phyloP scores from a whole-genome alignment of 1,140 invertebrate genomes.

The Polyergus mexicanus region DNA sequence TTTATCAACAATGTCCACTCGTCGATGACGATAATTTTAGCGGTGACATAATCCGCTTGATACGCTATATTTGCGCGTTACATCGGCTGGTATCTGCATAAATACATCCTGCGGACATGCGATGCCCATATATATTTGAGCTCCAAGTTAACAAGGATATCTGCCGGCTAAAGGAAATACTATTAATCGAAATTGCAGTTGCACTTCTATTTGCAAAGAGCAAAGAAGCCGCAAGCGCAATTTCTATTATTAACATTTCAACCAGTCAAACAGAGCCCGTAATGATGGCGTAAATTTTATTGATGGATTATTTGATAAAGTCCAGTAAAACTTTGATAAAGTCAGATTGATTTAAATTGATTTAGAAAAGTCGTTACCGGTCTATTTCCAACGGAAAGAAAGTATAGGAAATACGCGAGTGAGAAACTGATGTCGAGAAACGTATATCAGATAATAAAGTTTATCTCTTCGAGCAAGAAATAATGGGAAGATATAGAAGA shows the following conservation, averaged over 20 bases:
- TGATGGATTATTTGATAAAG: conserved; percentile 36
- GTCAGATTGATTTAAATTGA: conserved; percentile 12
- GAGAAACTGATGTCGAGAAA: conserved; percentile 39
- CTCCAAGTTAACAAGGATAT: conserved; percentile 46
- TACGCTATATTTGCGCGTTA: conserved; percentile 40
- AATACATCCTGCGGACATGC: conserved; percentile 39
- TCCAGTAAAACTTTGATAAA: conserved; percentile 45
- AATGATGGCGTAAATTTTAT: conserved; percentile 4
- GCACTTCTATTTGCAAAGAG: conserved; percentile 43
- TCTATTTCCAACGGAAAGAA: conserved; percentile 8
- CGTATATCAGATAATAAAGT: conserved; percentile 43
- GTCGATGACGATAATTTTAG: conserved; percentile 42
- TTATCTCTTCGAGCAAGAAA: conserved; percentile 38
- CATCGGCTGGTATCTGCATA: conserved; percentile 36
- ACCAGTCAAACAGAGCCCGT: conserved; percentile 30
- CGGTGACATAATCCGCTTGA: conserved; percentile 40
- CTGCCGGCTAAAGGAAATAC: conserved; percentile 48
- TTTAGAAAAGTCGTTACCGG: conserved; percentile 21
- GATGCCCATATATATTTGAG: conserved; percentile 37
- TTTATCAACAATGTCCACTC: conserved; percentile 24
- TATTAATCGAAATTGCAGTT: conserved; percentile 45
- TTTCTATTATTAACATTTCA: conserved; percentile 57
- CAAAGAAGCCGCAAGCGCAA: conserved; percentile 33
- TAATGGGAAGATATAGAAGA: conserved; percentile 20
- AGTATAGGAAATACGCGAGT: conserved; percentile 26